These are phyloP conservation scores for Liolophura sinensis DNA, from an alignment of 1,140 invertebrate species.

Conservation along the genomic window DNA sequence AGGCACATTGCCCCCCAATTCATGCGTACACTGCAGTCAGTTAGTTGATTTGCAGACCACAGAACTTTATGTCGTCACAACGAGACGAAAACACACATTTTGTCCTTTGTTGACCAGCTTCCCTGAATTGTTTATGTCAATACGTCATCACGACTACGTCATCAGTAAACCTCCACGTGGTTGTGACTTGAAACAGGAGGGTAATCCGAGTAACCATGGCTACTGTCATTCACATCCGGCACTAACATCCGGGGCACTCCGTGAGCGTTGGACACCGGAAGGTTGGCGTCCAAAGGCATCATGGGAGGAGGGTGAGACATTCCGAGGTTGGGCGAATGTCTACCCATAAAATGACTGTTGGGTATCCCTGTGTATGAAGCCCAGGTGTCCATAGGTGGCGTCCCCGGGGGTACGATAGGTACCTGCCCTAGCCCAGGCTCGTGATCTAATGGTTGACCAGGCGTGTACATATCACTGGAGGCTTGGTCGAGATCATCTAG, in stretches of 20 bases:
- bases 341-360: conserved; percentile 30
- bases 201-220: conserved; percentile 44
- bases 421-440: conserved; percentile 44
- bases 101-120: too few relatives aligned
- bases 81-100: too few relatives aligned
- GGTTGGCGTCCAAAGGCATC: conserved; percentile 30
- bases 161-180: conserved; percentile 56
- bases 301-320: conserved; percentile 36
- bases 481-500: conserved; percentile 39
- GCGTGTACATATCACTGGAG: conserved; percentile 41
- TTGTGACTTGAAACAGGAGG: conserved; percentile 41
- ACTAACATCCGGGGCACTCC: conserved; percentile 36
- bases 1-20: too few relatives aligned
- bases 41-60: too few relatives aligned
- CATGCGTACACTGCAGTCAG: too few relatives aligned
- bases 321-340: conserved; percentile 39
- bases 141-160: too few relatives aligned
- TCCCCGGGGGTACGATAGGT: conserved; percentile 36
- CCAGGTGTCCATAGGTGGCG: conserved; percentile 46
- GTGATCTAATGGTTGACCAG: conserved; percentile 41
- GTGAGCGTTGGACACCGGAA: conserved; percentile 31
- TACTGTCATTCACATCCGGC: conserved; percentile 37
- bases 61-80: too few relatives aligned
- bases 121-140: too few relatives aligned
- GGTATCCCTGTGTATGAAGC: conserved; percentile 30